Conservation (phyloP, 2,888 invertebrate genomes). For the Lochmaea capreae region DNA sequence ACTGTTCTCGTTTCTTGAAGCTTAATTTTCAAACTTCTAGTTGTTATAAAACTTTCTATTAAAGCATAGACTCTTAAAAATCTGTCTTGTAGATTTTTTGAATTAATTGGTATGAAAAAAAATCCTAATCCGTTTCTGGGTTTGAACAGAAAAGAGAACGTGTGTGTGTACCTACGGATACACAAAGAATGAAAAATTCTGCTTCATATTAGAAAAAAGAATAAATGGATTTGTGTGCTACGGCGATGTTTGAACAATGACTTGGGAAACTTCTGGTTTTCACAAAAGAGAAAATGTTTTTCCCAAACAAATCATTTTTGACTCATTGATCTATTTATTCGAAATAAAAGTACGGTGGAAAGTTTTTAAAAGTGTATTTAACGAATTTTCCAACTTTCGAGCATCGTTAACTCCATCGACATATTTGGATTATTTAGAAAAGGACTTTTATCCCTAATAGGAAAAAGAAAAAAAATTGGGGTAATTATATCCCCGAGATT, state of each 20-base stretch:
- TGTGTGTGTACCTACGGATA: slow-evolving; percentile 17
- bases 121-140: neutral
- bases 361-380: neutral
- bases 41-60: too few species aligned
- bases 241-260: slow-evolving; percentile 27
- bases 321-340: slow-evolving; percentile 12
- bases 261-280: slow-evolving; percentile 18
- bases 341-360: neutral
- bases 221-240: slow-evolving; percentile 30
- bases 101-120: too few species aligned
- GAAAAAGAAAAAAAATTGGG: too few species aligned
- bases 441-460: too few species aligned
- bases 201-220: slow-evolving; percentile 12
- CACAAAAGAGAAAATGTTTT: slow-evolving; percentile 11
- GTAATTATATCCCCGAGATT: too few species aligned
- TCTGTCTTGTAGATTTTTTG: neutral
- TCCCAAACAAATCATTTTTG: slow-evolving; percentile 8
- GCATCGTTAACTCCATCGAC: neutral
- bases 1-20: too few species aligned
- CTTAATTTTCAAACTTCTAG: too few species aligned
- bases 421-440: too few species aligned
- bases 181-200: slow-evolving; percentile 31
- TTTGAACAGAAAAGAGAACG: slow-evolving; percentile 9
- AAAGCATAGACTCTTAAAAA: neutral
- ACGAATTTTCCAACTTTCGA: neutral